Evolutionary conservation across 2,888 invertebrate species (phyloP).

Genomic region (Nomada hirtipes): DNA sequence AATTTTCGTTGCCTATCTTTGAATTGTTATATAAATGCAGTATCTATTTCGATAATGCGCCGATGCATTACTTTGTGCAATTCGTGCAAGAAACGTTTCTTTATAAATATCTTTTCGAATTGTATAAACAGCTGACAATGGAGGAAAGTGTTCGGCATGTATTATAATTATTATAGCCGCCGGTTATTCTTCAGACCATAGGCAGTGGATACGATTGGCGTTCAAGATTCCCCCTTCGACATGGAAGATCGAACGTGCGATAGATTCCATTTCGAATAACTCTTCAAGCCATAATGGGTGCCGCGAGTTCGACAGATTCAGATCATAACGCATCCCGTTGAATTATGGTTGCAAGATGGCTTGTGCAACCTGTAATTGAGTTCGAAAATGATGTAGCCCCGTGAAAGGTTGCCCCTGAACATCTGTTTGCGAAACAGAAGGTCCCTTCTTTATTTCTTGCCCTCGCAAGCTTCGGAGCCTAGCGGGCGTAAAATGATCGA

Average conservation of each 20-base stretch:
- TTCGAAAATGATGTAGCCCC: neutral
- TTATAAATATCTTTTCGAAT: too few relatives aligned
- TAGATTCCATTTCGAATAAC: neutral
- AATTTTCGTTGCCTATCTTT: neutral
- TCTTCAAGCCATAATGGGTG: neutral
- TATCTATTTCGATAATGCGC: too few relatives aligned
- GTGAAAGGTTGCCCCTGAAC: slow-evolving; percentile 5
- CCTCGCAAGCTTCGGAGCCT: neutral
- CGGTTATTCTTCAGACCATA: neutral
- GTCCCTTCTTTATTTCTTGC: neutral
- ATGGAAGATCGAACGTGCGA: slow-evolving; percentile 1
- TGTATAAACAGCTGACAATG: neutral
- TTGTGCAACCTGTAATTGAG: neutral
- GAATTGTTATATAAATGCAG: neutral
- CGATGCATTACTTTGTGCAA: too few relatives aligned
- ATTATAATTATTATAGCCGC: too few relatives aligned
- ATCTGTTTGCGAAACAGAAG: slow-evolving; percentile 13
- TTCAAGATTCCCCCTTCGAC: neutral
- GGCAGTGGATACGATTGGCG: neutral
- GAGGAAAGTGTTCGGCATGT: neutral
- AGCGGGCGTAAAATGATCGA: slow-evolving; percentile 13
- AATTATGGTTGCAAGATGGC: slow-evolving; percentile 6
- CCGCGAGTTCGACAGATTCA: neutral
- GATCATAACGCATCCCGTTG: neutral
- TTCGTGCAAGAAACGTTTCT: too few relatives aligned